Conservation (phyloP, 2,888 invertebrate genomes). For the Leptopilina drosophilae region DNA sequence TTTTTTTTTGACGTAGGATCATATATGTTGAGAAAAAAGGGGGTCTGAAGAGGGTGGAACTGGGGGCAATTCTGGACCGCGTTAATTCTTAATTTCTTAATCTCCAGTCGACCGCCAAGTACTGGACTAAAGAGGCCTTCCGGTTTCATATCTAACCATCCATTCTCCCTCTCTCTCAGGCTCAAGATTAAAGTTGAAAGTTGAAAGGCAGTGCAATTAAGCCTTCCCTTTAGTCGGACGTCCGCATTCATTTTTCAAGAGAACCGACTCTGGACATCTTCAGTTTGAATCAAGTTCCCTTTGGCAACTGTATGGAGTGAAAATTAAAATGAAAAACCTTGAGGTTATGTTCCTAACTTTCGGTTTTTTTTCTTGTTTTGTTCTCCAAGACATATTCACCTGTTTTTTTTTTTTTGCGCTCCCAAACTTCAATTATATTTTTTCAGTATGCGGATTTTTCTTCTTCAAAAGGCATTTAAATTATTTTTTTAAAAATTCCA, state of each 20-base stretch:
- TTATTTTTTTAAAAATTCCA: too few relatives aligned
- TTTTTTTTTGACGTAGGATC: constrained; percentile 8
- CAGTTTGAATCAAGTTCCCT: constrained; percentile 45
- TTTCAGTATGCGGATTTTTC: too few relatives aligned
- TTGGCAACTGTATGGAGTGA: constrained; percentile 13
- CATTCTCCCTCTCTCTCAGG: constrained; percentile 53
- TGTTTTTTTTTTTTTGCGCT: too few relatives aligned
- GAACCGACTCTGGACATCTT: constrained; percentile 68
- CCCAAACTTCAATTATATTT: too few relatives aligned
- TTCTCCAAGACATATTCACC: too few relatives aligned
- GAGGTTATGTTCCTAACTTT: neutral
- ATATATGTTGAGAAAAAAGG: constrained; percentile 1
- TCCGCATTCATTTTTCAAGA: constrained; percentile 71
- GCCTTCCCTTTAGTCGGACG: constrained; percentile 65
- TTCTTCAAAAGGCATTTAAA: too few relatives aligned
- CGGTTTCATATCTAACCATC: constrained; percentile 53
- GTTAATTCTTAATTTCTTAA: constrained; percentile 74
- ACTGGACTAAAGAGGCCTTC: constrained; percentile 51
- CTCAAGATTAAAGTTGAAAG: constrained; percentile 66
- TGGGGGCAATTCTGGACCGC: constrained; percentile 63
- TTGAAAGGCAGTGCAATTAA: constrained; percentile 73
- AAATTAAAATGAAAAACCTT: constrained; percentile 25
- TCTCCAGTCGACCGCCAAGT: constrained; percentile 69
- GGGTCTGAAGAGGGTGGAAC: constrained; percentile 45
- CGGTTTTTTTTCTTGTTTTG: too few relatives aligned